A percentile compares a stretch with the other conserved stretches of the same genome.
Evolutionary conservation across 2,797 vertebrate genomes (phyloP).

Genomic region (Enteromius treurensis): DNA sequence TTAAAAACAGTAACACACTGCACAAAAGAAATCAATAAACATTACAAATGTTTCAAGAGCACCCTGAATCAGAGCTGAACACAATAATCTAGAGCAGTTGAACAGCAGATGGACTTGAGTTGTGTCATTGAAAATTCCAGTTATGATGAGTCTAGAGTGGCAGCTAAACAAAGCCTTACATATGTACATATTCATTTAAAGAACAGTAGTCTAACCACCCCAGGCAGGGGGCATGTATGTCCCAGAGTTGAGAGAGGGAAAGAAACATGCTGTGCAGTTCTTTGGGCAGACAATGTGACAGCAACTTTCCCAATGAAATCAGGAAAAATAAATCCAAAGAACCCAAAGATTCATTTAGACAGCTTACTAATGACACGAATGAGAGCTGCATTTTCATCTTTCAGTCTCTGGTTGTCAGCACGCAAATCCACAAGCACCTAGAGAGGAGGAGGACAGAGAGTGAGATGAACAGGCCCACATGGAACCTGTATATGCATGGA

Average conservation of each 20-base stretch:
- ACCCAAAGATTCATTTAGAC: constrained; percentile 78
- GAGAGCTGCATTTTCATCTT: constrained; percentile 90
- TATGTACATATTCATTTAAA: constrained; percentile 48
- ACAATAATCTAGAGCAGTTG: constrained; percentile 18
- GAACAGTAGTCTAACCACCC: constrained; percentile 53
- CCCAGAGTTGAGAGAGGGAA: constrained; percentile 44
- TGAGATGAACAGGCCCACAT: not conserved
- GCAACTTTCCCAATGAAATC: constrained; percentile 3
- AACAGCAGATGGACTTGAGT: constrained; percentile 14
- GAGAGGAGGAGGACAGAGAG: not conserved
- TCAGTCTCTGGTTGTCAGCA: constrained; percentile 90
- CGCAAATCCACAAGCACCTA: constrained; percentile 83
- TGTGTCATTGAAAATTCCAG: constrained; percentile 1
- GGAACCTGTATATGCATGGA: not conserved
- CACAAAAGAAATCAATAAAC: constrained; percentile 33
- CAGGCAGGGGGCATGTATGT: constrained; percentile 17
- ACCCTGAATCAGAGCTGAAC: constrained; percentile 39
- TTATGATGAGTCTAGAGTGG: constrained; percentile 13
- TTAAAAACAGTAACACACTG: constrained; percentile 49
- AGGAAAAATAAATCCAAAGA: constrained; percentile 14
- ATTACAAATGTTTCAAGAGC: constrained; percentile 47
- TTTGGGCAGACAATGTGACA: constrained; percentile 25
- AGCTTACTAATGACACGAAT: constrained; percentile 93
- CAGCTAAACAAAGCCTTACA: constrained; percentile 33
- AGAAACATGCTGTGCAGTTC: constrained; percentile 63